Conservation (phyloP, 2,113 vertebrate genomes). For the Syngnathoides biaculeatus region DNA sequence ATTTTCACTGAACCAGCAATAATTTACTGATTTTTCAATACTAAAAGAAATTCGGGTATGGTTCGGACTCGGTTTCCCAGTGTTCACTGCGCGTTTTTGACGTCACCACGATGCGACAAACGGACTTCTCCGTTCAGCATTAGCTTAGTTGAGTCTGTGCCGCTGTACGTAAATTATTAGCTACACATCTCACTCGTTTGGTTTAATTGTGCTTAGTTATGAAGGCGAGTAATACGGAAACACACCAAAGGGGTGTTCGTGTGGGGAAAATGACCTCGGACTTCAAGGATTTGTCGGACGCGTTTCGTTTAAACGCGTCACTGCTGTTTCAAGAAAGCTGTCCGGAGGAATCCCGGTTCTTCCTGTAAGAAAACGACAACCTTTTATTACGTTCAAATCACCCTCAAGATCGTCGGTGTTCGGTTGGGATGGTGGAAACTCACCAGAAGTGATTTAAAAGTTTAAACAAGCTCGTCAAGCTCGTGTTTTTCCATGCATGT, state of each 20-base stretch:
- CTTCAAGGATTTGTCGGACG: background rate
- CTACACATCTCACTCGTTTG: too few species aligned
- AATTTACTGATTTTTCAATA: background rate
- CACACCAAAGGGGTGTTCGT: background rate
- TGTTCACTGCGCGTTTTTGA: constrained; percentile 15
- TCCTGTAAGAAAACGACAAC: constrained; percentile 61
- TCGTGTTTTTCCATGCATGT: background rate
- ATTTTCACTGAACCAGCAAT: background rate
- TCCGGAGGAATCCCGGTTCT: constrained; percentile 66
- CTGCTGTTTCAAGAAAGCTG: constrained; percentile 63
- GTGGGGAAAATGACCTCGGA: constrained; percentile 20
- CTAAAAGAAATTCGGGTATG: background rate
- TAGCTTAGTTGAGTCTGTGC: background rate
- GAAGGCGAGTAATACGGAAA: background rate
- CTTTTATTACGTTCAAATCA: background rate
- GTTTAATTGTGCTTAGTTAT: background rate
- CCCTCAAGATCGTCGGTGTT: background rate
- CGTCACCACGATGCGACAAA: constrained; percentile 41
- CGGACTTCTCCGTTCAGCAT: constrained; percentile 1
- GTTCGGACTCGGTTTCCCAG: constrained; percentile 48
- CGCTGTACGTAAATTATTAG: background rate
- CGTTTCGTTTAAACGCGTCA: constrained; percentile 61
- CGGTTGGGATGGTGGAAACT: background rate
- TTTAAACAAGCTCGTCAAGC: background rate
- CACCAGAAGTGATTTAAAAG: background rate